phyloP scores from a whole-genome alignment of 2,888 invertebrate genomes.

The Melinaea menophilus region DNA sequence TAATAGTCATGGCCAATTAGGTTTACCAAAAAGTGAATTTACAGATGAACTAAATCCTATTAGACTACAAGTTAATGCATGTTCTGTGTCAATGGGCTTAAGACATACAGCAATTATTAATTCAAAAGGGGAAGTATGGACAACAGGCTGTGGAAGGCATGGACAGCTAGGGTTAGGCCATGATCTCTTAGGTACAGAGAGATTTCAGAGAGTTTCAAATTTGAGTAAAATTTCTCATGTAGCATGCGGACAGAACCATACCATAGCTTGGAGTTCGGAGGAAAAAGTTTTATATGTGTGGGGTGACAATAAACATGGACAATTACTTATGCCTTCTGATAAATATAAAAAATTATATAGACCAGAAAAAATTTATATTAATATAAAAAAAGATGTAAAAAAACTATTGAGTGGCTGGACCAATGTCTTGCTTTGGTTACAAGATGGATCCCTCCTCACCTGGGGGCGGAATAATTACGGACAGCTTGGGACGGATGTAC shows the following conservation, averaged over 20 bases:
- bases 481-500: conserved; percentile 79
- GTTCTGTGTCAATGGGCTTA: conserved; percentile 81
- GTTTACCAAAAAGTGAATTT: conserved; percentile 76
- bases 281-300: conserved; percentile 82
- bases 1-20: conserved; percentile 87
- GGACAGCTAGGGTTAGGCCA: conserved; percentile 81
- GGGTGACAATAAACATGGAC: conserved; percentile 92
- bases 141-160: conserved; percentile 82
- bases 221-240: conserved; percentile 79
- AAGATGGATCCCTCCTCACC: conserved; percentile 79
- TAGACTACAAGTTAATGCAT: conserved; percentile 71
- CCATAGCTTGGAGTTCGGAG: conserved; percentile 76
- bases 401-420: conserved; percentile 87
- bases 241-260: conserved; percentile 90
- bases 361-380: conserved; percentile 76
- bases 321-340: conserved; percentile 79
- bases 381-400: conserved; percentile 73
- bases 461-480: conserved; percentile 92
- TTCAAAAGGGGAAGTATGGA: conserved; percentile 78
- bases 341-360: conserved; percentile 71
- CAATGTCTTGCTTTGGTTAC: conserved; percentile 82
- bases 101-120: conserved; percentile 83
- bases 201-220: conserved; percentile 75
- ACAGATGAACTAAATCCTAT: conserved; percentile 56
- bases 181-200: conserved; percentile 52